Evolutionary conservation across 2,113 vertebrate genomes (phyloP).

Genomic region (Pseudorasbora parva): DNA sequence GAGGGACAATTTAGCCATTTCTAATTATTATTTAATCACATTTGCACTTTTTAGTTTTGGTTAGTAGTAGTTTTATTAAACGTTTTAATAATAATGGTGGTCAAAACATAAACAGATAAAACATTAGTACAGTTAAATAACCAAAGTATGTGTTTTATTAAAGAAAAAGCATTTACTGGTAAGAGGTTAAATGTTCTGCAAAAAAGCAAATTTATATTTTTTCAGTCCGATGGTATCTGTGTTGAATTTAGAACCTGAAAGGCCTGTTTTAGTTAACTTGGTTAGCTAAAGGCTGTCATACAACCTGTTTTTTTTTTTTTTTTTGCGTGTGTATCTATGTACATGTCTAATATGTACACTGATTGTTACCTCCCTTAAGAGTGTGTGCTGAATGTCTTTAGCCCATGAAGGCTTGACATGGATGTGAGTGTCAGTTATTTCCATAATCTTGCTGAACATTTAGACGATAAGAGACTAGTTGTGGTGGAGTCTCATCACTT

Average conservation of each 20-base stretch:
- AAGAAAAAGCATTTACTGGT: background rate
- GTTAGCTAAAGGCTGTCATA: slow-evolving; percentile 1
- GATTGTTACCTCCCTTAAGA: background rate
- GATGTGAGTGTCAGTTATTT: slow-evolving; percentile 25
- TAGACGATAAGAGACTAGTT: slow-evolving; percentile 3
- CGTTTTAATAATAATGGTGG: background rate
- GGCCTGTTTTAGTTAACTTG: slow-evolving; percentile 9
- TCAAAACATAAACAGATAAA: background rate
- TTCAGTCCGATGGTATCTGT: background rate
- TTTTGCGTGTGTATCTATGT: too few species aligned
- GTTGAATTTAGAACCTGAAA: slow-evolving; percentile 20
- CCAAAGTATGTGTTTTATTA: background rate
- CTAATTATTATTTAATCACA: too few species aligned
- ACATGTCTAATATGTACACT: background rate
- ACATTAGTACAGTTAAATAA: background rate
- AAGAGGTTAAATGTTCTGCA: too few species aligned
- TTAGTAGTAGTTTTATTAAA: too few species aligned
- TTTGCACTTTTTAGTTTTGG: too few species aligned
- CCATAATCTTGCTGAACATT: background rate
- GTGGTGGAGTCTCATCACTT: slow-evolving; percentile 11
- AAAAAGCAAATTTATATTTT: background rate
- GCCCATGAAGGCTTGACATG: background rate
- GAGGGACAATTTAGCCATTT: too few species aligned
- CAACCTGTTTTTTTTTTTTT: background rate
- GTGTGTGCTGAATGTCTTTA: background rate